These are phyloP conservation scores for Xenopus laevis DNA, from an alignment of 2,113 vertebrate genomes.

Conservation along the genomic window DNA sequence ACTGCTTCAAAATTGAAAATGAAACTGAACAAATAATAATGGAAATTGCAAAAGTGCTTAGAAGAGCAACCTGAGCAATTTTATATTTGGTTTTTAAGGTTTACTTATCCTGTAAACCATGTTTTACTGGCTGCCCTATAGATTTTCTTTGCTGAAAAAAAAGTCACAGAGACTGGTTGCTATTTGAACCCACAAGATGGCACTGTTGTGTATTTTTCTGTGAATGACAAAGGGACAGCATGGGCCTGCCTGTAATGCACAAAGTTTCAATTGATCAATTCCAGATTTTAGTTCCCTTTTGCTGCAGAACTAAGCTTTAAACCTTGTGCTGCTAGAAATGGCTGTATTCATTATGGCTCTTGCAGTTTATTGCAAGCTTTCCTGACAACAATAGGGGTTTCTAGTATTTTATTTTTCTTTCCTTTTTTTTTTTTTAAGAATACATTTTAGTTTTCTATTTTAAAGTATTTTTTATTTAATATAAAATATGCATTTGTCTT, in stretches of 20 bases:
- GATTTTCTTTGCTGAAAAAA: not conserved
- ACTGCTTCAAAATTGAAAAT: no score
- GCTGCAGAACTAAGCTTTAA: conserved; percentile 33
- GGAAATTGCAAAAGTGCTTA: no score
- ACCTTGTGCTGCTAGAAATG: not conserved
- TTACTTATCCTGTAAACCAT: not conserved
- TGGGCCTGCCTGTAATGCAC: not conserved
- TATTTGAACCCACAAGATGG: conserved; percentile 11
- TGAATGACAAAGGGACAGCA: not conserved
- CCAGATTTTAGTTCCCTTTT: not conserved
- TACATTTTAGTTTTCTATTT: conserved; percentile 33
- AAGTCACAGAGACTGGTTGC: not conserved
- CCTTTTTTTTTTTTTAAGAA: not conserved
- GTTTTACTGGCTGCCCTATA: not conserved
- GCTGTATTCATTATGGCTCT: not conserved
- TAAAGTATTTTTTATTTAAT: conserved; percentile 11
- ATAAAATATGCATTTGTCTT: conserved; percentile 20
- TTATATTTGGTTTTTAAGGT: no score
- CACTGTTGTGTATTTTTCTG: not conserved
- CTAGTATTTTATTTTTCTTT: not conserved
- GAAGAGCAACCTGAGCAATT: no score
- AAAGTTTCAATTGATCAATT: not conserved
- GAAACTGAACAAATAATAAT: no score
- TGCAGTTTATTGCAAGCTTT: not conserved
- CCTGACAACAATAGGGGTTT: not conserved